These are phyloP conservation scores for Parazoanthus darwini DNA, from an alignment of 92 coral and sea anemone genomes.

Conservation along the genomic window DNA sequence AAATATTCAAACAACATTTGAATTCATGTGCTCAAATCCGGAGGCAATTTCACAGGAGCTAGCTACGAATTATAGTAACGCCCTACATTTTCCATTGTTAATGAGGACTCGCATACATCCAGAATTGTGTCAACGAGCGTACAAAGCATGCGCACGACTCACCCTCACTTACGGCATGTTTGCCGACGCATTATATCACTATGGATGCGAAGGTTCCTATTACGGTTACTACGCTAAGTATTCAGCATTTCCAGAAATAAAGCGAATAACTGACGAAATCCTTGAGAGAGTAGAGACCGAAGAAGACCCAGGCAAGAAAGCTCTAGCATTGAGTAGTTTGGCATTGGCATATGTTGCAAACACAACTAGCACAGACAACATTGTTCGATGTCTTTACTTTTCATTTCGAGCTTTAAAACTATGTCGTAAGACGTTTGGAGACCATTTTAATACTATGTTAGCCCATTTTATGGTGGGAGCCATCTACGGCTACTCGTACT, in stretches of 20 bases:
- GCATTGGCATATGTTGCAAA: slow-evolving; percentile 14
- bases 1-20: slow-evolving; percentile 9
- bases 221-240: slow-evolving; percentile 12
- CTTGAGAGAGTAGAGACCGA: not conserved
- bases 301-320: not conserved
- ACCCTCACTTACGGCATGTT: not conserved
- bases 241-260: not conserved
- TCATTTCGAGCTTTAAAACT: not conserved
- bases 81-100: not conserved
- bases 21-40: not conserved
- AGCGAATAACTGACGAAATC: not conserved
- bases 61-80: not conserved
- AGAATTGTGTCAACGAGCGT: not conserved
- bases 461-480: slow-evolving; percentile 12
- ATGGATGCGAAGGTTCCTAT: not conserved
- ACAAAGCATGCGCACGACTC: slow-evolving; percentile 1
- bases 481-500: not conserved
- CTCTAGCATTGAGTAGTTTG: not conserved
- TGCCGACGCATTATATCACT: not conserved
- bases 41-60: slow-evolving; percentile 9
- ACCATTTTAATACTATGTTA: not conserved
- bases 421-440: not conserved
- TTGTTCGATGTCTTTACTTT: not conserved
- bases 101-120: not conserved
- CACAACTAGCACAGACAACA: not conserved